Percentiles rank a stretch among this genome's conserved stretches.
phyloP scores from a whole-genome alignment of 2,113 vertebrate species.

The Deroptyus accipitrinus region DNA sequence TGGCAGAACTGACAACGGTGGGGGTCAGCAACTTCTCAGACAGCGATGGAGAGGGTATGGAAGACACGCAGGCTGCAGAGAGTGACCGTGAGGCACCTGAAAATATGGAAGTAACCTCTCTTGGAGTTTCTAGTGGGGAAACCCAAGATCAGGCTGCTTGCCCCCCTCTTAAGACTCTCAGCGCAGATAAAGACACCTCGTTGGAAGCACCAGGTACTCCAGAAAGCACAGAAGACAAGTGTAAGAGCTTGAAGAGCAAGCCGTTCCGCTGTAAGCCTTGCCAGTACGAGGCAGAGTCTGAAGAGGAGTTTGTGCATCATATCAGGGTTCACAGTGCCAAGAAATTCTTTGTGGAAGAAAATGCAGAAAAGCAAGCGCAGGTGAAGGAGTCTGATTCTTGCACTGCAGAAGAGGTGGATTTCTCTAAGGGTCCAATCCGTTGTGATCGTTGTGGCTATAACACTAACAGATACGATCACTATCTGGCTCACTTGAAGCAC shows the following conservation, averaged over 20 bases:
- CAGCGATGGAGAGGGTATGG: slow-evolving; percentile 87
- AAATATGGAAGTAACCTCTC: slow-evolving; percentile 49
- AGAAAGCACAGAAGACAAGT: slow-evolving; percentile 70
- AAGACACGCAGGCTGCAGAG: slow-evolving; percentile 64
- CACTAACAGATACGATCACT: slow-evolving; percentile 97
- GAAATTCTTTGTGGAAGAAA: slow-evolving; percentile 89
- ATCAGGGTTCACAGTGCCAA: slow-evolving; percentile 89
- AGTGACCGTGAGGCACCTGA: slow-evolving; percentile 43
- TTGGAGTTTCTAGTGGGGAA: slow-evolving; percentile 29
- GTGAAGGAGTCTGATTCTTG: slow-evolving; percentile 72
- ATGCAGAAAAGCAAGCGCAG: slow-evolving; percentile 80
- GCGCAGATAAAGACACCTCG: slow-evolving; percentile 54
- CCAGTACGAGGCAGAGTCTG: slow-evolving; percentile 88
- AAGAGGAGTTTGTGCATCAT: slow-evolving; percentile 92
- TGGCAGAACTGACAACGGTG: slow-evolving; percentile 93
- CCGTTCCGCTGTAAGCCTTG: slow-evolving; percentile 95
- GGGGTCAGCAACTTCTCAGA: slow-evolving; percentile 87
- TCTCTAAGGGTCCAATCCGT: slow-evolving; percentile 90
- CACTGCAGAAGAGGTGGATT: slow-evolving; percentile 74
- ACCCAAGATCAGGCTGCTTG: slow-evolving; percentile 27
- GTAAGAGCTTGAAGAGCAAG: slow-evolving; percentile 85
- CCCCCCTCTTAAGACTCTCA: slow-evolving; percentile 51
- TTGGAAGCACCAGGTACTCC: slow-evolving; percentile 31
- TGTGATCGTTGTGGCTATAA: slow-evolving; percentile 98
- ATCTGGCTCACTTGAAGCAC: slow-evolving; percentile 95